Conservation (phyloP, 1,140 invertebrate species). For the Pogonomyrmex californicus region DNA sequence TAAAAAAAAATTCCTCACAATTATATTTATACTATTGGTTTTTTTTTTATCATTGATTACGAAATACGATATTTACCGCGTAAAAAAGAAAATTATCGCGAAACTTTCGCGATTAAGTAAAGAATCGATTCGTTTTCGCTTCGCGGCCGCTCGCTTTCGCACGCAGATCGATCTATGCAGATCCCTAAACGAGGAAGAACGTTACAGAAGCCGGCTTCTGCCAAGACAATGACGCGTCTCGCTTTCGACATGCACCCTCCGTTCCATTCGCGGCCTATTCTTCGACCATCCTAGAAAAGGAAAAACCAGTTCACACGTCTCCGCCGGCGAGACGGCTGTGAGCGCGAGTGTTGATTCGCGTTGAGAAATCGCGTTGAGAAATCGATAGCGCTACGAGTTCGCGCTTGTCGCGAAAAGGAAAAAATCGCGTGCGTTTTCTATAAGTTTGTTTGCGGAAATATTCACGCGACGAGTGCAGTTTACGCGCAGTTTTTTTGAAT, state of each 20-base stretch:
- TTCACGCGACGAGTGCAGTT: too few species aligned
- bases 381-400: not conserved
- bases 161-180: constrained; percentile 51
- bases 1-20: too few species aligned
- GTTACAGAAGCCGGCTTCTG: constrained; percentile 25
- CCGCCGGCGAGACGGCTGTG: constrained; percentile 8
- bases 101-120: not conserved
- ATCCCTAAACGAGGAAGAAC: constrained; percentile 31
- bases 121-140: constrained; percentile 8
- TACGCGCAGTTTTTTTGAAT: too few species aligned
- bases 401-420: not conserved
- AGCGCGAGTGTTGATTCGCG: constrained; percentile 44
- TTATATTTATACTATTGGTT: not conserved
- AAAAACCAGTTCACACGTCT: constrained; percentile 61
- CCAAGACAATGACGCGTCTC: constrained; percentile 50
- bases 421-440: not conserved
- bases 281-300: constrained; percentile 52
- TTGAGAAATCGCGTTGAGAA: constrained; percentile 13
- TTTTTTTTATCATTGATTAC: not conserved
- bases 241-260: constrained; percentile 53
- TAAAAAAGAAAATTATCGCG: not conserved
- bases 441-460: not conserved
- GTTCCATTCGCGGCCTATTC: constrained; percentile 13
- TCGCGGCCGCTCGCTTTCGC: constrained; percentile 31
- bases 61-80: not conserved